Evolutionary conservation across 2,888 invertebrate species (phyloP), one percentile per base, ranked within the genome.

Genomic region (Cosmopolites sordidus): DNA sequence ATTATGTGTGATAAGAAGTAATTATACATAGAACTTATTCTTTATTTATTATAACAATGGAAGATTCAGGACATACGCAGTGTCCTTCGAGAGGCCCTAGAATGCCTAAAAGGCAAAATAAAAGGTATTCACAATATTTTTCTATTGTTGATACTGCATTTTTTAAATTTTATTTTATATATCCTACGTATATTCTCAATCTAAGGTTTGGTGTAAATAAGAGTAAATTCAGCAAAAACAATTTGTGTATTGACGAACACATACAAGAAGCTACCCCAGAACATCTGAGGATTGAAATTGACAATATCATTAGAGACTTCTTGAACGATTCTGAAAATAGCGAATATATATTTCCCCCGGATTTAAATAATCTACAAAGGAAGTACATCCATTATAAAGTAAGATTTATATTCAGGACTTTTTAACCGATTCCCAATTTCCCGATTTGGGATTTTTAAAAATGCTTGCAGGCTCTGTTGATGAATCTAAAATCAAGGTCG

Each of bases 401-500:
- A 38, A 29, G 22, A 22, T 22, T 3, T 22, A 22, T 22, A 22
- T 5, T 8, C 8, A 22, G 3, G 8, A 22, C 8, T 30, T 17
- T 16, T 27, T n/a, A n/a, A n/a, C n/a, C n/a, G n/a, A n/a, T n/a
- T n/a, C n/a, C n/a, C n/a, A n/a, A n/a, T n/a, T n/a, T n/a, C n/a
- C n/a, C n/a, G n/a, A n/a, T n/a, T n/a, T n/a, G n/a, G n/a, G n/a
- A n/a, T n/a, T n/a, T n/a, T n/a, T n/a, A n/a, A n/a, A n/a, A n/a
- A n/a, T n/a, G 3, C 14, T 51, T 53, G 37, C 40, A 57, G 57
- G 53, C 54, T 9, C 78, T 78, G 42, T 78, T 80, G 58, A 73
- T 85, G 59, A 88, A 89, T 4, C 73, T 92, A 22, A 84, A 86
- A 66, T 89, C 90, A 1, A 89, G 87, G 75, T 92, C 90, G 64